Conservation (phyloP, 2,113 vertebrate species). For the Sitta europaea region DNA sequence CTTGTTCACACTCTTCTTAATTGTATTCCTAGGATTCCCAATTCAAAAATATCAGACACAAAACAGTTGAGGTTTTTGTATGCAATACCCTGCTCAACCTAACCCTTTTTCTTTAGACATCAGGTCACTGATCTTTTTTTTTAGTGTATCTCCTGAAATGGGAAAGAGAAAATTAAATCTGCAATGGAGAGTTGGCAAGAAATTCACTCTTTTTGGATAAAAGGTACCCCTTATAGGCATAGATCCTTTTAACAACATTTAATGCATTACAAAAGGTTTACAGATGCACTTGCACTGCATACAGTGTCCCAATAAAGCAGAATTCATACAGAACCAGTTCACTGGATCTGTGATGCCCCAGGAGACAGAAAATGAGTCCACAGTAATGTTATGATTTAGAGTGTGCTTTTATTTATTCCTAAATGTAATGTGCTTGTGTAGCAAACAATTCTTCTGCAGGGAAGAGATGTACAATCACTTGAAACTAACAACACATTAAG, state of each 20-base stretch:
- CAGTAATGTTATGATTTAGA: neutral
- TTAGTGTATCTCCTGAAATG: neutral
- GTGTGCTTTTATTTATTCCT: constrained; percentile 30
- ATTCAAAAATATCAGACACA: neutral
- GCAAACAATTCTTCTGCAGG: neutral
- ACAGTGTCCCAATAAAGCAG: neutral
- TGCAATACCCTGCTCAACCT: neutral
- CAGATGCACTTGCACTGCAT: neutral
- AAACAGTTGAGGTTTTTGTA: neutral
- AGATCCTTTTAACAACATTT: neutral
- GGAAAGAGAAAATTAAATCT: neutral
- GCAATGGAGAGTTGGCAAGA: neutral
- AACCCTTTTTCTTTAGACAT: neutral
- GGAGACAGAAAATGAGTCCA: neutral
- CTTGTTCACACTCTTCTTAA: neutral
- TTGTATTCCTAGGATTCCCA: neutral
- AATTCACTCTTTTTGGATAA: neutral
- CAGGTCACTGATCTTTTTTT: neutral
- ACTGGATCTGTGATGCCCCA: neutral
- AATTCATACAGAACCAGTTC: neutral
- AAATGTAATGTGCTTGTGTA: neutral
- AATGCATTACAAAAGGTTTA: neutral
- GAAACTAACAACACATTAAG: constrained; percentile 10
- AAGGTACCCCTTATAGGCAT: neutral
- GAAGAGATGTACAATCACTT: neutral